These are phyloP conservation scores for Syndactyla subalaris DNA, from an alignment of 2,797 vertebrate species.

Conservation along the genomic window DNA sequence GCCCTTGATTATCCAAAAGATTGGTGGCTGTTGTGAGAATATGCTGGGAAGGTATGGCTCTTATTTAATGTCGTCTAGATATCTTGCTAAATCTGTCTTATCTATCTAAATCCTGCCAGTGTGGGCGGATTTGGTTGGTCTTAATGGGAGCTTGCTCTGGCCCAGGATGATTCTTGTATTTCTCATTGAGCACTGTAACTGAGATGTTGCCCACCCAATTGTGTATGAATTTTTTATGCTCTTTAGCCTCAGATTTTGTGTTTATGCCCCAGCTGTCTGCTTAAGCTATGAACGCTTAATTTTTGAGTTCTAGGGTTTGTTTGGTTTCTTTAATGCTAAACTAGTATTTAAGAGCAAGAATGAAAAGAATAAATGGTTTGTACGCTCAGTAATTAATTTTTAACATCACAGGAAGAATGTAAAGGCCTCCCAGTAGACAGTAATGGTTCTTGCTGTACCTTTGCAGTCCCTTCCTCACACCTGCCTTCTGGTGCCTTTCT, in stretches of 20 bases:
- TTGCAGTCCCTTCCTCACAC: not conserved
- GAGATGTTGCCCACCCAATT: not conserved
- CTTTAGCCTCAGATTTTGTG: not conserved
- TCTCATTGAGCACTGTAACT: not conserved
- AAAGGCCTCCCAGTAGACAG: not conserved
- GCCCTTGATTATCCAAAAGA: not conserved
- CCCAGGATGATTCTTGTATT: not conserved
- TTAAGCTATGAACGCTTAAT: not conserved
- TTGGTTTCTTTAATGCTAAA: not conserved
- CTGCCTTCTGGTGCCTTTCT: not conserved
- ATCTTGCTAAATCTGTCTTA: not conserved
- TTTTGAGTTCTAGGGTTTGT: not conserved
- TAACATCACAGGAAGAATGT: not conserved
- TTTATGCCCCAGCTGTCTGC: not conserved
- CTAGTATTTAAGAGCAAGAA: not conserved
- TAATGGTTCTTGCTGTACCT: not conserved
- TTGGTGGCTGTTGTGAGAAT: rapidly evolving
- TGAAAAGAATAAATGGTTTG: not conserved
- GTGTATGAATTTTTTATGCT: not conserved
- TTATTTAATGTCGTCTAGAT: not conserved
- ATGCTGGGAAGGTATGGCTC: not conserved
- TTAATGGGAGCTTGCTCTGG: not conserved
- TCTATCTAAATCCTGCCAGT: not conserved
- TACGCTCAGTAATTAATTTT: not conserved
- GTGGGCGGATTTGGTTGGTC: not conserved